A percentile compares a stretch with the other conserved stretches of the same genome.
These are phyloP conservation scores for Clarias gariepinus DNA, from an alignment of 2,113 vertebrate genomes.

Conservation along the genomic window DNA sequence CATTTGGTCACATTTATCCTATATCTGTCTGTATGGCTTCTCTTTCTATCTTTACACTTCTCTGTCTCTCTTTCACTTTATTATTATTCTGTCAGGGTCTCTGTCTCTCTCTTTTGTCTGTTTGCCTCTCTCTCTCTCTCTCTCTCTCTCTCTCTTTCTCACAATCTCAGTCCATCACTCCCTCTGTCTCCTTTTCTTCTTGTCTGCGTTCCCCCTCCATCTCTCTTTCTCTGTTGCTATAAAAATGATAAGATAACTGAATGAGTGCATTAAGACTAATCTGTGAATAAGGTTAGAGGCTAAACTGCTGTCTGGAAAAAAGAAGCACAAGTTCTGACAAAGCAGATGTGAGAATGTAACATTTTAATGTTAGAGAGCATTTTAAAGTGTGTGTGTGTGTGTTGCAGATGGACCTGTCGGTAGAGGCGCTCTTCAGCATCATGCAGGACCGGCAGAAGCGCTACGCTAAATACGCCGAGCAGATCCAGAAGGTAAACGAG, in stretches of 20 bases:
- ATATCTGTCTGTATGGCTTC: background rate
- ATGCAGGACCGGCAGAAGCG: slow-evolving; percentile 99
- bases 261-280: background rate
- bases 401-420: slow-evolving; percentile 89
- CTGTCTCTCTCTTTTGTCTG: background rate
- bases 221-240: background rate
- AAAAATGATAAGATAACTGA: background rate
- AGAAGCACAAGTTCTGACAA: background rate
- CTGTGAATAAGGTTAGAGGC: background rate
- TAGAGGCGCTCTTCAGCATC: slow-evolving; percentile 90
- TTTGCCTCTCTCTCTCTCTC: background rate
- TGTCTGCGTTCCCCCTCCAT: background rate
- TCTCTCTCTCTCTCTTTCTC: no score
- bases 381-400: background rate
- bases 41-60: background rate
- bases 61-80: background rate
- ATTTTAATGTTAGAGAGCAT: background rate
- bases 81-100: background rate
- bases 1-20: background rate
- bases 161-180: background rate
- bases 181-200: background rate
- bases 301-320: no score
- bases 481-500: slow-evolving; percentile 99
- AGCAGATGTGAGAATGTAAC: background rate
- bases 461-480: slow-evolving; percentile 96